Percentiles rank a stretch among this genome's conserved stretches.
phyloP scores from a whole-genome alignment of 2,888 invertebrate species.

The Amphipyra berbera region DNA sequence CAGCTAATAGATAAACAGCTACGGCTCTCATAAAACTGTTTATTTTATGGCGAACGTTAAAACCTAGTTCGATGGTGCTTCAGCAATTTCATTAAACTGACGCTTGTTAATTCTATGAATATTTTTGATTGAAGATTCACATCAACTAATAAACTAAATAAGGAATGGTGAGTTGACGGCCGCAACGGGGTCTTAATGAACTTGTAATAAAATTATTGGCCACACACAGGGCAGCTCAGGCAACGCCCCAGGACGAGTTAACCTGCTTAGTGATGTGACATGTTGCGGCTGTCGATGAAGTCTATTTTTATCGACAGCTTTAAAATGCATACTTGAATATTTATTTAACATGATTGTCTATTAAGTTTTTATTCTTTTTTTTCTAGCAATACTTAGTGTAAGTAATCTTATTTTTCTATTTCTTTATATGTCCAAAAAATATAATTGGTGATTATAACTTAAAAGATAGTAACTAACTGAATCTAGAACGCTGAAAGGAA shows the following conservation, averaged over 20 bases:
- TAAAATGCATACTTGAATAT: not conserved
- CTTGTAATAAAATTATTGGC: conserved; percentile 90
- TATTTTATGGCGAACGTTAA: conserved; percentile 37
- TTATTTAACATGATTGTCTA: too few relatives aligned
- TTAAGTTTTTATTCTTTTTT: too few relatives aligned
- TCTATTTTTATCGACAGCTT: conserved; percentile 18
- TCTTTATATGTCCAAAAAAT: too few relatives aligned
- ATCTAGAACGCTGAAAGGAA: not conserved
- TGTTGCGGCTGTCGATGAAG: conserved; percentile 58
- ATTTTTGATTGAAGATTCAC: conserved; percentile 53
- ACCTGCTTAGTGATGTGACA: conserved; percentile 75
- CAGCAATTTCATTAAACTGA: conserved; percentile 22
- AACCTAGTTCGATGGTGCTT: conserved; percentile 12
- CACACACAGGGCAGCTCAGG: conserved; percentile 85
- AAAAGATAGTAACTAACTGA: too few relatives aligned
- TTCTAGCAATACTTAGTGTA: too few relatives aligned
- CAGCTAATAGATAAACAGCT: conserved; percentile 33
- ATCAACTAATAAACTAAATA: conserved; percentile 67
- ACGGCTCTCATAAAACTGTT: conserved; percentile 39
- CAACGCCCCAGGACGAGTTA: conserved; percentile 87
- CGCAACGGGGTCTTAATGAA: conserved; percentile 86
- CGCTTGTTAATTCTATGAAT: conserved; percentile 15
- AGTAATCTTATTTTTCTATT: too few relatives aligned
- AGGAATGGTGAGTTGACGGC: conserved; percentile 72
- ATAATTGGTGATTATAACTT: too few relatives aligned